Evolutionary conservation across 2,113 vertebrate species (phyloP), one percentile per base, ranked within the genome.

Genomic region (Lepisosteus osseus): DNA sequence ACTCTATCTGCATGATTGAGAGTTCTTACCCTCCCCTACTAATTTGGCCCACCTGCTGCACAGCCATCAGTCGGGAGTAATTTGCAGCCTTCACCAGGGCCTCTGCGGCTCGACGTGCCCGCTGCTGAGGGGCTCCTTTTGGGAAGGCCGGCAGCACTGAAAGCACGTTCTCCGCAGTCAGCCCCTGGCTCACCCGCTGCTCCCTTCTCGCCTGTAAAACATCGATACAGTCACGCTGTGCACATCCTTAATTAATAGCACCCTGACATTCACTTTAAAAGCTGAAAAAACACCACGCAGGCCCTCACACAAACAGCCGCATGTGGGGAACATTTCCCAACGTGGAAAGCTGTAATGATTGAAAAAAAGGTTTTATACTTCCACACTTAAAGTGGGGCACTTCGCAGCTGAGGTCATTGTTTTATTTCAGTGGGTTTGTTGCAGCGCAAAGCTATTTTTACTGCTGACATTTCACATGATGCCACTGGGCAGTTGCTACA

Each of bases 41-140:
- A 11, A 41, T 15, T 7, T 55, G 7, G 62, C 73, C 51, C 76
- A 88, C 85, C 81, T 86, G 73, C 77, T 86, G 72, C 42, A 78
- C 72, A 67, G 78, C 74, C 76, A 86, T 87, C 82, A 81, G 65
- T 54, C 76, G 74, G 59, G 73, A 84, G 77, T 82, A 73, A 78
- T 82, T 82, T 66, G 17, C 73, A 65, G 83, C 82, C 74, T 84
- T 75, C 63, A 79, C 80, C 71, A 87, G 81, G 76, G 84, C 84
- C 70, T 86, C 85, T 76, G 81, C 81, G 76, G 85, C 77, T 57
- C 54, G 47, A 77, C 78, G 80, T 12, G 69, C 76, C 77, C 73
- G 82, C 74, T 77, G 76, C 74, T 85, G 69, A 44, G 77, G 76
- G 71, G 59, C 77, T 71, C 70, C 73, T 71, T 76, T 70, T 69